Percentiles rank a stretch among this genome's conserved stretches.
phyloP scores from a whole-genome alignment of 2,113 vertebrate genomes.

The Neotoma lepida region DNA sequence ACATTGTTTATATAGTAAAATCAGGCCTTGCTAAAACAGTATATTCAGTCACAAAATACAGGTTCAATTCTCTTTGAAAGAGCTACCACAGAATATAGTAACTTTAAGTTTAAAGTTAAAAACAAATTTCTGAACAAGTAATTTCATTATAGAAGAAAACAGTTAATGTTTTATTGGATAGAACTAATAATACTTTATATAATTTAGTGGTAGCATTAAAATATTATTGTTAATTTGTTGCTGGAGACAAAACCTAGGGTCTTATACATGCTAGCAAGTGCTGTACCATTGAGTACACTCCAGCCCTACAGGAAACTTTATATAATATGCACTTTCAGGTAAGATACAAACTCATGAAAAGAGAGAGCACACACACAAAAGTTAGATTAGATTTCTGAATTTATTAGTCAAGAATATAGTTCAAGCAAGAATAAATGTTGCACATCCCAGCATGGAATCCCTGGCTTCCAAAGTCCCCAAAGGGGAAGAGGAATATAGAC shows the following conservation, averaged over 20 bases:
- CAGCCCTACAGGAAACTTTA: background rate
- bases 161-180: conserved; percentile 20
- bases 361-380: background rate
- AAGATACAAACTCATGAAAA: conserved; percentile 9
- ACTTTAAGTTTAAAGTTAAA: conserved; percentile 36
- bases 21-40: background rate
- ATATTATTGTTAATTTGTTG: background rate
- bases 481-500: background rate
- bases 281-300: background rate
- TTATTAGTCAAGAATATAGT: conserved; percentile 54
- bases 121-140: background rate
- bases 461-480: background rate
- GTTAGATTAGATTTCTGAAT: background rate
- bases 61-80: conserved; percentile 30
- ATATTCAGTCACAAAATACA: conserved; percentile 35
- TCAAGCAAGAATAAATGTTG: background rate
- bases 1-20: background rate
- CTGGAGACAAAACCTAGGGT: background rate
- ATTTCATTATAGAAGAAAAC: conserved; percentile 28
- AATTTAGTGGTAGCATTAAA: background rate
- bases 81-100: background rate
- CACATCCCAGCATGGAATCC: background rate
- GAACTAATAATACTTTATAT: conserved; percentile 33
- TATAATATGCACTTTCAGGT: background rate
- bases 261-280: background rate